phyloP scores from a whole-genome alignment of 2,113 vertebrate genomes.

The Ptilorrhoa leucosticta region DNA sequence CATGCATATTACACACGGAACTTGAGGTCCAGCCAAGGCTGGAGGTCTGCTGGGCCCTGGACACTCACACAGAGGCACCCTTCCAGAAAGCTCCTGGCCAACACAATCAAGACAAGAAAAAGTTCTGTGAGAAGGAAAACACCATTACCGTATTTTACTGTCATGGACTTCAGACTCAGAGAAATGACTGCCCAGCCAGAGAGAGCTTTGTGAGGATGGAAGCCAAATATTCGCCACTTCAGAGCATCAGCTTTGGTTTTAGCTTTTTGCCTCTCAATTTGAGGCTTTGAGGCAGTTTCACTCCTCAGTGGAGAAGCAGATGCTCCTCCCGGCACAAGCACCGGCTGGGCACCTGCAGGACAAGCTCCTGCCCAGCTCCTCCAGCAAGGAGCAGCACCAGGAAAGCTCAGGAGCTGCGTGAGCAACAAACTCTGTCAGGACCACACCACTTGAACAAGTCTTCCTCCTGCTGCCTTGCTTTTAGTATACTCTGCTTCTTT shows the following conservation, averaged over 20 bases:
- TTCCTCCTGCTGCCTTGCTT: neutral
- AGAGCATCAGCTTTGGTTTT: neutral
- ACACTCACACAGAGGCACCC: neutral
- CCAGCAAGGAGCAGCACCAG: neutral
- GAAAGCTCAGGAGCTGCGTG: neutral
- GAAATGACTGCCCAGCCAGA: neutral
- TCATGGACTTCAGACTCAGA: neutral
- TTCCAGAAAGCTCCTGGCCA: constrained; percentile 34
- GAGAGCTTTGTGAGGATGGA: neutral
- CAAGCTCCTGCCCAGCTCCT: neutral
- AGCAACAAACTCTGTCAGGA: neutral
- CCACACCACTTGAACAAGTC: neutral
- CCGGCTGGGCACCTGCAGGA: neutral
- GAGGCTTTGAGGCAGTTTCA: neutral
- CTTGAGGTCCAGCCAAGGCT: constrained; percentile 51
- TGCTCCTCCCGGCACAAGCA: neutral
- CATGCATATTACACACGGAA: constrained; percentile 5
- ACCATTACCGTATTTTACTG: neutral
- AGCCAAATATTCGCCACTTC: neutral
- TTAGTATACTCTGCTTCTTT: neutral
- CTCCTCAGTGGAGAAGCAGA: neutral
- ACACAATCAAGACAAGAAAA: constrained; percentile 18
- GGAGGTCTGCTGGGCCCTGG: constrained; percentile 40
- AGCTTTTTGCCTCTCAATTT: neutral
- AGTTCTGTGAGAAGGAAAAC: constrained; percentile 13